Percentiles rank a stretch among this genome's conserved stretches.
Conservation (phyloP, 2,888 invertebrate genomes). For the Mantis religiosa region DNA sequence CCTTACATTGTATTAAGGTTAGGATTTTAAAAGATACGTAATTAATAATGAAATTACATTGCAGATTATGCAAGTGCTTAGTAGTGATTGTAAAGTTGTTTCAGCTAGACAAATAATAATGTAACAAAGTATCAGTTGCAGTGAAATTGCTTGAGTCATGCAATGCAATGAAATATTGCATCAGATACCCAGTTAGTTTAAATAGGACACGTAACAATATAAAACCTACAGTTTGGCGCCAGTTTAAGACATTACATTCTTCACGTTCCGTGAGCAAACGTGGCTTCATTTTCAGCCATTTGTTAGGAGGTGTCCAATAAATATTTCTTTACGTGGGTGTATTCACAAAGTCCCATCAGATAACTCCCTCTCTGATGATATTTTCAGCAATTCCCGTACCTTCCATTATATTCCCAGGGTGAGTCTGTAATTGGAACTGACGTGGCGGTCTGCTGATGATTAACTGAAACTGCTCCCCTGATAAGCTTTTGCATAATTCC, state of each 20-base stretch:
- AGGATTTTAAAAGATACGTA: too few species aligned
- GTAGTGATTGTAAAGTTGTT: too few species aligned
- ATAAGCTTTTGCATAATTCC: conserved; percentile 2
- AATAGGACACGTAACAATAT: neutral
- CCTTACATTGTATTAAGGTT: too few species aligned
- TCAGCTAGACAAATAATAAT: too few species aligned
- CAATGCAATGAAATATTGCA: too few species aligned
- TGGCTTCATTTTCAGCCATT: neutral
- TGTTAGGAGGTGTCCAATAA: neutral
- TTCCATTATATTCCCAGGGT: neutral
- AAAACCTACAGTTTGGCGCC: neutral
- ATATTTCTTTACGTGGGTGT: neutral
- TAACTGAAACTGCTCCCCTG: neutral
- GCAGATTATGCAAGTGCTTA: too few species aligned
- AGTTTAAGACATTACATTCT: neutral
- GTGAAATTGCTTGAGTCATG: too few species aligned
- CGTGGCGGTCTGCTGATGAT: neutral
- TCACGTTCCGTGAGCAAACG: neutral
- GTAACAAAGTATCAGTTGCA: too few species aligned
- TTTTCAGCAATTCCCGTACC: neutral
- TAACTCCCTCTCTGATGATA: neutral
- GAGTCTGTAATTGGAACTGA: conserved; percentile 2
- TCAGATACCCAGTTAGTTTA: too few species aligned
- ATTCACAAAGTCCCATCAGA: neutral
- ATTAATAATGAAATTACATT: too few species aligned